phyloP scores from a whole-genome alignment of 2,888 invertebrate genomes.

The Druceiella hillmani region DNA sequence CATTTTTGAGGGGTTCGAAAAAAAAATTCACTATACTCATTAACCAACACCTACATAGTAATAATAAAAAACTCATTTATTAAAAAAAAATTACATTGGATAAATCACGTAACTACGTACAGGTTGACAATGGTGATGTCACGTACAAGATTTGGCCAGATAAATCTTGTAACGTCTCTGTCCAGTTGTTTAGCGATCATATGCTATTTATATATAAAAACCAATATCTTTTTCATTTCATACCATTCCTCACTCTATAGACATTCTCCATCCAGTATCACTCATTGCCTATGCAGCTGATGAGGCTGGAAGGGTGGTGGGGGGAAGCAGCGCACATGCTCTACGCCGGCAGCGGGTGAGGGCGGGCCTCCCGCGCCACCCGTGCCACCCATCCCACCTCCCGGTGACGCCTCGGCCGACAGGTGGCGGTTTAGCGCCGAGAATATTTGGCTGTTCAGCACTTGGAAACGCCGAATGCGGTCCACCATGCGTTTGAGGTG shows the following conservation, averaged over 20 bases:
- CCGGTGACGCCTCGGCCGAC: conserved; percentile 75
- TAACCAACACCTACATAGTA: no score
- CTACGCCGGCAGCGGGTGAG: conserved; percentile 68
- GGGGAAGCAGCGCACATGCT: conserved; percentile 95
- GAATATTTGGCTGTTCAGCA: conserved; percentile 96
- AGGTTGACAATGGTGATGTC: no score
- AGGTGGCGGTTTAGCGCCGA: conserved; percentile 92
- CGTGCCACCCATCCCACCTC: conserved; percentile 28
- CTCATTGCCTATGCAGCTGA: no score
- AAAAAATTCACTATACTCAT: no score
- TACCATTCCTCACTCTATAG: not conserved
- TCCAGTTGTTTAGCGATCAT: no score
- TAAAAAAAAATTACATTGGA: no score
- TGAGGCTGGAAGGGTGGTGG: conserved; percentile 85
- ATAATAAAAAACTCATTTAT: no score
- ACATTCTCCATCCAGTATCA: no score
- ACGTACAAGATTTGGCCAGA: no score
- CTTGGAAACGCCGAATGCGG: conserved; percentile 94
- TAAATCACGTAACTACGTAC: no score
- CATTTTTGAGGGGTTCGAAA: no score
- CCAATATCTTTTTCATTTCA: not conserved
- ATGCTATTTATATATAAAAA: not conserved
- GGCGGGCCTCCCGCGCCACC: not conserved
- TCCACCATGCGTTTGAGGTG: conserved; percentile 96
- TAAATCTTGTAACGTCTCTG: no score